A percentile compares a stretch with the other conserved stretches of the same genome.
phyloP scores from a whole-genome alignment of 2,113 vertebrate genomes.

The Cochlearius cochlearius region DNA sequence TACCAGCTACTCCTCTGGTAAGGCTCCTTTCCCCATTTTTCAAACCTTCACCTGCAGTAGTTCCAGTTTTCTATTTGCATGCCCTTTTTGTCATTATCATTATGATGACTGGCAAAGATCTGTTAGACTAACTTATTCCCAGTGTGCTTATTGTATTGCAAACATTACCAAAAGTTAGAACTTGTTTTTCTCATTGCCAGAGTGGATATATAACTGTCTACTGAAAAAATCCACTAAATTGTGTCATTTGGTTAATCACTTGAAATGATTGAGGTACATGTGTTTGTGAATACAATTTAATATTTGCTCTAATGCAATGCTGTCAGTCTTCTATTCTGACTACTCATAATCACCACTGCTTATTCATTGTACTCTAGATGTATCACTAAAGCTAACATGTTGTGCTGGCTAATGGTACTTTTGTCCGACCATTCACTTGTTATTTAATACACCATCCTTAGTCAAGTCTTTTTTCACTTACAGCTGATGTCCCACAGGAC shows the following conservation, averaged over 20 bases:
- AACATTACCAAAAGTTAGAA: neutral
- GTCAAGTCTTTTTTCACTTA: neutral
- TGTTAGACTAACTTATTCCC: neutral
- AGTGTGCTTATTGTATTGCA: neutral
- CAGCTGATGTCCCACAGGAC: neutral
- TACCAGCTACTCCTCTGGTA: neutral
- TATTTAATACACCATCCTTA: neutral
- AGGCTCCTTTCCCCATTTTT: neutral
- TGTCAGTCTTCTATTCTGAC: neutral
- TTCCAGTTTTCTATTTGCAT: neutral
- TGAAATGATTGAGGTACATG: neutral
- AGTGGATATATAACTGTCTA: neutral
- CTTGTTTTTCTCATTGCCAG: neutral
- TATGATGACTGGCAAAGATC: neutral
- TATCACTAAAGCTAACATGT: neutral
- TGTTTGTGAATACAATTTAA: neutral
- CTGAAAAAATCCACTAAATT: neutral
- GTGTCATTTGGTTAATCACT: neutral
- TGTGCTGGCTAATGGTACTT: neutral
- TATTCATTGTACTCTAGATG: neutral
- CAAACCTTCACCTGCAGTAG: neutral
- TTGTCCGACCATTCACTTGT: neutral
- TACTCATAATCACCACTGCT: neutral
- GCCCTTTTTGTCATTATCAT: neutral
- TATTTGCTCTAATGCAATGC: neutral